Evolutionary conservation across 35 echinoderm and acorn worm genomes (phyloP), one percentile per base, ranked within the genome.

Genomic region (Stichopus chloronotus): DNA sequence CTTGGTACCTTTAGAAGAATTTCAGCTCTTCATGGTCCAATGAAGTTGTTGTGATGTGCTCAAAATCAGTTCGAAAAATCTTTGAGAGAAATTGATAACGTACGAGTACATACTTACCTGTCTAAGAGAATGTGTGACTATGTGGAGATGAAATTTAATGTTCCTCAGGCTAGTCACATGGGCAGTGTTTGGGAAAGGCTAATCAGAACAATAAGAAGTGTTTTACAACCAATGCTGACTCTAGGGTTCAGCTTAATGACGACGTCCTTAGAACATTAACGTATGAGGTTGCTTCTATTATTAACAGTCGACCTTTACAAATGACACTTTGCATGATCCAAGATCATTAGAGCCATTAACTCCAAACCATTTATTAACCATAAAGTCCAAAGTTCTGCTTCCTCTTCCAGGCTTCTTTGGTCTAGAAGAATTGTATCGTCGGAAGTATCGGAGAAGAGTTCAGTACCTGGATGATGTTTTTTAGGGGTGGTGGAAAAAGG

Each of bases 351-450:
- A 81, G 93, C 94, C 96, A 21, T 81, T 98, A 19, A 94, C 94
- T 14, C 96, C 96, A 10, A 92, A 88, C 58, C 96, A 98, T 55
- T 71, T 97, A 12, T 59, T 97, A 5, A 97, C 94, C 7, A n/a
- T 90, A 91, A 94, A 97, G 82, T 30, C 88, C 0, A 92, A 80
- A 20, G 72, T 96, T 22, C 25, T 98, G 5, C 86, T 95, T 74
- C 96, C 91, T 20, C 91, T 76, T 72, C 91, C 91, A 52, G 92
- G 92, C 30, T 54, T n/a, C 11, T 93, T 93, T 56, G 58, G 52
- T 16, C 14, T 52, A 16, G 78, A 4, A 23, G 78, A 80, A 6
- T 14, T 25, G 78, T 80, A 80, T 80, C 10, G 4, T 23, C 10
- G 59, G 43, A 84, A 86, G 69, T 52, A 21, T 25, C 86, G 92